Base-by-base conservation (phyloP, 2,113 vertebrate genomes). In the Oostethus manadensis region DNA sequence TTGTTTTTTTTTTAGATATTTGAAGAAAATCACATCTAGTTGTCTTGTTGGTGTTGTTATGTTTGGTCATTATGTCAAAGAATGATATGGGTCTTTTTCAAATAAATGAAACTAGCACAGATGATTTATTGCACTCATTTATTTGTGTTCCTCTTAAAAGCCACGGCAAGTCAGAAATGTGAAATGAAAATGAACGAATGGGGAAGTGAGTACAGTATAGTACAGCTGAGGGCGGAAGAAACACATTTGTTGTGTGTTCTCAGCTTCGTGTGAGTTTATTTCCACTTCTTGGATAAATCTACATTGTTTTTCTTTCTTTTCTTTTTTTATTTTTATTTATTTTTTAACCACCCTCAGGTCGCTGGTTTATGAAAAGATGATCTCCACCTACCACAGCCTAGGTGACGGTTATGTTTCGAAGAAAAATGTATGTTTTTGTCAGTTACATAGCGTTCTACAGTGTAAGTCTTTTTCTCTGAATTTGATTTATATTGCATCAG, bases 101-200 rank as follows among this genome's bases (percentile, higher is more conserved):
- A 84, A 86, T 84, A 84, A 87, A 83, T 60, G 46, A 53, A 17
- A 74, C 45, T 17, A 54, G n/a, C 21, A 71, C 58, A 67, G 0
- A 2, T 26, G 23, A 35, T 35, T 26, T 58, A 1, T 44, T 13
- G 50, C 3, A 3, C 11, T 38, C 17, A 44, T 33, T 53, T 58
- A 17, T 14, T 61, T 43, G 17, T 50, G 15, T 20, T 46, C 57
- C 22, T 8, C 13, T 11, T 46, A 4, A 45, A 16, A 40, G 29
- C 10, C 45, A 33, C 21, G 6, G 0, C 8, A 15, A 1, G 3
- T 10, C 16, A 1, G 23, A 58, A 74, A 66, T 16, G 44, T 58
- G 84, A 89, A 88, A 62, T 64, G 80, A 87, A 88, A 89, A 66
- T 74, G 6, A 75, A 79, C 88, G 78, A 15, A 66, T 38, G 53